Conservation (phyloP, 2,113 vertebrate species). For the Apistogramma diplotaenia region DNA sequence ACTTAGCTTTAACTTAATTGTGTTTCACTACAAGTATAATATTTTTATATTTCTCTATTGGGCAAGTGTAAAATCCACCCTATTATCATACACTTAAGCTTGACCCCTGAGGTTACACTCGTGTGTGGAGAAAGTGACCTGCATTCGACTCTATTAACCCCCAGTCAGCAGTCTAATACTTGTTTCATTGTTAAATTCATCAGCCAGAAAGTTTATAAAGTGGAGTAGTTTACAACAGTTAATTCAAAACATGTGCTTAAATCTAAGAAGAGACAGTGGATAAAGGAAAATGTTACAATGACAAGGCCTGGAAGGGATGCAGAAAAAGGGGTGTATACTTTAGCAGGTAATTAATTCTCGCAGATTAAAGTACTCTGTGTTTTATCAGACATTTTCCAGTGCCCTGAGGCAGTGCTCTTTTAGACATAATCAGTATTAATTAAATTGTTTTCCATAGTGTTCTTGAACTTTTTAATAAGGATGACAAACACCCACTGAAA, state of each 20-base stretch:
- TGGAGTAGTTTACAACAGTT: neutral
- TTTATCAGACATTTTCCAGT: conserved; percentile 66
- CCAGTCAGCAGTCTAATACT: neutral
- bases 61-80: neutral
- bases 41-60: neutral
- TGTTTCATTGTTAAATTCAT: neutral
- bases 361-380: conserved; percentile 74
- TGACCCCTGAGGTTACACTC: conserved; percentile 19
- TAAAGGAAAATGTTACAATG: conserved; percentile 30
- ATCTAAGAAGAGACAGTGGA: neutral
- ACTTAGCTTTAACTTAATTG: conserved; percentile 13
- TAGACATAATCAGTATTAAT: conserved; percentile 81
- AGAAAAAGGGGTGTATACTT: conserved; percentile 28
- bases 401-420: conserved; percentile 73
- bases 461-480: conserved; percentile 79
- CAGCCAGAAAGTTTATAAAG: neutral
- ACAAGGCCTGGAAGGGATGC: conserved; percentile 15
- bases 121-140: conserved; percentile 18
- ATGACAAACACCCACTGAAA: conserved; percentile 70
- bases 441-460: conserved; percentile 74
- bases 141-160: conserved; percentile 41
- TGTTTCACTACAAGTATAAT: neutral
- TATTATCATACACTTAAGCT: conserved; percentile 15
- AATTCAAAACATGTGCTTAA: neutral
- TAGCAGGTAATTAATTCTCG: conserved; percentile 71